Evolutionary conservation across 2,113 vertebrate species (phyloP).

Genomic region (Thamnophis sirtalis): DNA sequence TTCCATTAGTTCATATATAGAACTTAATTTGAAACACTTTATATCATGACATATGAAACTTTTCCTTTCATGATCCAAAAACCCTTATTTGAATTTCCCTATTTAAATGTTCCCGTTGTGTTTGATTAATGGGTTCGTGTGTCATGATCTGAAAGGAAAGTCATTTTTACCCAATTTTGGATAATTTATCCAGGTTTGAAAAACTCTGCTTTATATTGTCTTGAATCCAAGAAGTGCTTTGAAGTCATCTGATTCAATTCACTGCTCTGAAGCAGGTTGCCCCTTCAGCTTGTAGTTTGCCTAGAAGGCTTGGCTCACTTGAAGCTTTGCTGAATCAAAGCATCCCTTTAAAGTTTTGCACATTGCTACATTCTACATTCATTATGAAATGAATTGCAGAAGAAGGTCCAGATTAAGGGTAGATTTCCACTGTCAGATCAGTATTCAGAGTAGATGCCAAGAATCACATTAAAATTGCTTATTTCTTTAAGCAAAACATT

Average conservation of each 20-base stretch:
- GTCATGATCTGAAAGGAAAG: no score
- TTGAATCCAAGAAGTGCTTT: neutral
- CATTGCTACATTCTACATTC: neutral
- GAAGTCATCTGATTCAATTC: neutral
- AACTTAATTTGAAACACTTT: neutral
- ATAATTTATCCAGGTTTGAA: no score
- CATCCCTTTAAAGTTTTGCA: neutral
- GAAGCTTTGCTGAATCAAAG: neutral
- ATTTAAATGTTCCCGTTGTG: no score
- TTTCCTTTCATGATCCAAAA: no score
- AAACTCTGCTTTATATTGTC: neutral
- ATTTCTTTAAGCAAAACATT: neutral
- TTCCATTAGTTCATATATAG: neutral
- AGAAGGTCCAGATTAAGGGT: neutral
- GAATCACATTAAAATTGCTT: neutral
- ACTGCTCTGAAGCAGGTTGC: neutral
- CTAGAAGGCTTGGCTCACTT: neutral
- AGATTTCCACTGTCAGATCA: neutral
- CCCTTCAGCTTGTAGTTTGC: neutral
- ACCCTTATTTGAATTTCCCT: no score
- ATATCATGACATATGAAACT: no score
- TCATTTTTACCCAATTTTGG: no score
- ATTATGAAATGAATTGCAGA: neutral
- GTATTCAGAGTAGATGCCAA: neutral
- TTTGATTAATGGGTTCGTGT: no score